Conservation (phyloP, 2,888 invertebrate genomes). For the Osmoderma eremita region DNA sequence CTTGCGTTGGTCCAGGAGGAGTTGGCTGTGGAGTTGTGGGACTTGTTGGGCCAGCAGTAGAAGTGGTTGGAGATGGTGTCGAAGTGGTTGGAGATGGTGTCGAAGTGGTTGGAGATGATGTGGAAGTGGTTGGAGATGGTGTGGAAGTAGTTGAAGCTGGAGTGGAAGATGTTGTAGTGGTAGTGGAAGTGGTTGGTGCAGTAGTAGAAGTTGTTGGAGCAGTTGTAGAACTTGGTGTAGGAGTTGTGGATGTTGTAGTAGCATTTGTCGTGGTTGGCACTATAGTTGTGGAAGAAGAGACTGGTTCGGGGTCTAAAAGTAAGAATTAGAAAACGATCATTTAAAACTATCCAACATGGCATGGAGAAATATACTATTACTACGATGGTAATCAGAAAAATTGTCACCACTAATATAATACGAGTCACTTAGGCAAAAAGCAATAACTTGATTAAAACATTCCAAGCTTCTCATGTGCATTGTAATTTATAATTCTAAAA, state of each 20-base stretch:
- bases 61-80: constrained; percentile 57
- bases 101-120: constrained; percentile 60
- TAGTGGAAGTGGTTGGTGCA: not conserved
- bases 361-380: no score
- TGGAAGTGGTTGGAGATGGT: constrained; percentile 59
- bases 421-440: no score
- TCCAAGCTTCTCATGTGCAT: no score
- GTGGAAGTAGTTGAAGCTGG: constrained; percentile 54
- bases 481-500: no score
- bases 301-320: no score
- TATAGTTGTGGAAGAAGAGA: no score
- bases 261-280: constrained; percentile 43
- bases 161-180: constrained; percentile 46
- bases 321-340: no score
- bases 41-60: constrained; percentile 55
- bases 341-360: no score
- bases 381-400: no score
- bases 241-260: constrained; percentile 39
- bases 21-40: no score
- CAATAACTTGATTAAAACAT: no score
- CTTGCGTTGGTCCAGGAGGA: constrained; percentile 58
- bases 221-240: not conserved
- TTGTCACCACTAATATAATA: no score
- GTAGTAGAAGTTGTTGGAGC: not conserved
- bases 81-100: constrained; percentile 58